phyloP scores from a whole-genome alignment of 2,888 invertebrate genomes.

The Podabrus alpinus region DNA sequence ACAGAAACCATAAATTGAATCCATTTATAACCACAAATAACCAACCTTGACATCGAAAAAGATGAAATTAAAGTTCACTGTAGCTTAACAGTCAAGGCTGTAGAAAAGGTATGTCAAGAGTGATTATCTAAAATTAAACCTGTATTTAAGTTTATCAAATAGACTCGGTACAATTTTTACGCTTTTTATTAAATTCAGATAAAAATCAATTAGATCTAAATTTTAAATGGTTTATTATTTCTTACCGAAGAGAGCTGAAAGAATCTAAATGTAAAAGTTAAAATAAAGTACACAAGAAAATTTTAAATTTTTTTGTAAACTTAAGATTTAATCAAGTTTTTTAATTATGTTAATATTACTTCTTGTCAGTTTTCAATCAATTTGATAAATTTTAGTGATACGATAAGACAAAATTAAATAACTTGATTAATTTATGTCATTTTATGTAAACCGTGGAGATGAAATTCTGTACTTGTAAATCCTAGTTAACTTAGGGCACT shows the following conservation, averaged over 20 bases:
- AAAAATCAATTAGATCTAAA: neutral
- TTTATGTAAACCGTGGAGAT: neutral
- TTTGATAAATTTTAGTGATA: neutral
- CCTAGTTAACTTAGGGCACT: neutral
- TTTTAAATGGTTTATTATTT: neutral
- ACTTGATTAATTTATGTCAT: neutral
- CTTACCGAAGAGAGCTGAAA: neutral
- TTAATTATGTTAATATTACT: neutral
- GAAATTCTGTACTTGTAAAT: neutral
- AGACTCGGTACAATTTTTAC: neutral
- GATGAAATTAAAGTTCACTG: neutral
- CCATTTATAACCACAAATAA: neutral
- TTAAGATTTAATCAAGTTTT: neutral
- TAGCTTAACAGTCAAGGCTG: neutral
- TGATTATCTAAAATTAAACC: neutral
- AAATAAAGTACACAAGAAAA: neutral
- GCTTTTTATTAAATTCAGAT: neutral
- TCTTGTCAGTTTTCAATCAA: neutral
- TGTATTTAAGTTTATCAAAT: neutral
- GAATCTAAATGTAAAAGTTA: neutral
- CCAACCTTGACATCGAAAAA: neutral
- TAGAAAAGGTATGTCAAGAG: neutral
- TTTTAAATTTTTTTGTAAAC: too few species aligned
- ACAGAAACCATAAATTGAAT: neutral
- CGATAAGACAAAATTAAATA: neutral